These are phyloP conservation scores for Drosophila paramelanica DNA, from an alignment of 2,888 invertebrate species.

Conservation along the genomic window DNA sequence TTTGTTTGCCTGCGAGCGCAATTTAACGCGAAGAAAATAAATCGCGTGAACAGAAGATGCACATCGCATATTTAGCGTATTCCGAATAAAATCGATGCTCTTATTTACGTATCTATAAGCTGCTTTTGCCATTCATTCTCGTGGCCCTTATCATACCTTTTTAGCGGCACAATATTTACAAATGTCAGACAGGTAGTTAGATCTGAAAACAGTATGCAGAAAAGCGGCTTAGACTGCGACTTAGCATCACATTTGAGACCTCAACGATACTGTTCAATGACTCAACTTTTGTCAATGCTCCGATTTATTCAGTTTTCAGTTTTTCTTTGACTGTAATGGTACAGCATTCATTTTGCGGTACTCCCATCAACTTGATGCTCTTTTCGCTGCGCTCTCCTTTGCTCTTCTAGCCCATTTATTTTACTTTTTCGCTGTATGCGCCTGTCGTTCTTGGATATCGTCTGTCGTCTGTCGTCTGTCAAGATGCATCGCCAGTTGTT, in stretches of 20 bases:
- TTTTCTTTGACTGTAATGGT: slow-evolving; percentile 21
- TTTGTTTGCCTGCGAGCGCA: slow-evolving; percentile 33
- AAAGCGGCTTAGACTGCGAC: slow-evolving; percentile 11
- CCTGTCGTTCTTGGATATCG: slow-evolving; percentile 43
- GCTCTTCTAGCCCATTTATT: slow-evolving; percentile 50
- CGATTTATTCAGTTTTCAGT: slow-evolving; percentile 43
- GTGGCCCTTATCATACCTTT: neutral
- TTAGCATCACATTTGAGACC: slow-evolving; percentile 1
- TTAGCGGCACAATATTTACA: neutral
- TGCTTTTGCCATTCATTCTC: neutral
- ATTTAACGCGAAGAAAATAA: slow-evolving; percentile 7
- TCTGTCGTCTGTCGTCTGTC: slow-evolving; percentile 63
- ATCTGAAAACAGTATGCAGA: neutral
- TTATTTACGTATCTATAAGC: slow-evolving; percentile 4
- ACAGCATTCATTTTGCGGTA: slow-evolving; percentile 19
- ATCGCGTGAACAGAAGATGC: neutral
- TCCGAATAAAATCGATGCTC: slow-evolving; percentile 13
- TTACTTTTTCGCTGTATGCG: slow-evolving; percentile 27
- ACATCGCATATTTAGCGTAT: slow-evolving; percentile 10
- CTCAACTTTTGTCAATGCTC: slow-evolving; percentile 30
- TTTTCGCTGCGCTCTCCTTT: slow-evolving; percentile 4
- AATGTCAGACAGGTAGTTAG: neutral
- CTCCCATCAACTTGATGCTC: slow-evolving; percentile 3
- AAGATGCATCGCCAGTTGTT: slow-evolving; percentile 63
- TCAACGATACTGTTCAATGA: neutral